phyloP scores from a whole-genome alignment of 2,888 invertebrate species.

The Dromius quadrimaculatus region DNA sequence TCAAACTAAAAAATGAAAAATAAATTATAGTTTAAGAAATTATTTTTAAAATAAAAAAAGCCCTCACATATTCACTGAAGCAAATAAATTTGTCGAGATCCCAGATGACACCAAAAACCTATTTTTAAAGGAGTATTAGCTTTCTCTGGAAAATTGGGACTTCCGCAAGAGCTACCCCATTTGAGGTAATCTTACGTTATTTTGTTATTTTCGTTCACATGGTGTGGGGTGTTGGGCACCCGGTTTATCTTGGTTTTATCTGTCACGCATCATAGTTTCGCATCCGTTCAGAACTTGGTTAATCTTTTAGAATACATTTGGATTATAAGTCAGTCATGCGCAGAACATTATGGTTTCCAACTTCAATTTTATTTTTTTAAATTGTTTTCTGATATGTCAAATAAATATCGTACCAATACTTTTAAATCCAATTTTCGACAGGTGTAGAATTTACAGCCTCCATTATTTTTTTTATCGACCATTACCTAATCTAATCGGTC shows the following conservation, averaged over 20 bases:
- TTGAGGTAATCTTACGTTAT: not conserved
- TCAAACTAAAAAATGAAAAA: no score
- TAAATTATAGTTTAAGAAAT: no score
- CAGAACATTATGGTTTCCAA: not conserved
- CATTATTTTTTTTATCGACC: conserved; percentile 31
- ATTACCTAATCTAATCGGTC: conserved; percentile 43
- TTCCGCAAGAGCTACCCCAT: conserved; percentile 5
- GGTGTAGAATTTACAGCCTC: conserved; percentile 22
- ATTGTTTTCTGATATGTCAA: not conserved
- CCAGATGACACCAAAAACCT: no score
- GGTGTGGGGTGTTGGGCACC: no score
- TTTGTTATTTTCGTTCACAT: no score
- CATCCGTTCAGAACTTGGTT: conserved; percentile 15
- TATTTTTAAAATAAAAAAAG: no score
- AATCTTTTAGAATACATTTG: not conserved
- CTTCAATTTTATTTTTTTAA: not conserved
- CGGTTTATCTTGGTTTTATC: conserved; percentile 11
- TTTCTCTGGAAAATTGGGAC: conserved; percentile 3
- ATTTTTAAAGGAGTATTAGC: no score
- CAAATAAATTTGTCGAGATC: no score
- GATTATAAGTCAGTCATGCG: conserved; percentile 15
- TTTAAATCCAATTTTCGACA: conserved; percentile 7
- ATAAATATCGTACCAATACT: not conserved
- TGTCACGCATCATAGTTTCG: conserved; percentile 19
- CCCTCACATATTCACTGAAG: no score